Percentiles rank a stretch among this genome's conserved stretches.
These are phyloP conservation scores for Kryptolebias ocellatus DNA, from an alignment of 2,797 vertebrate species.

Conservation along the genomic window DNA sequence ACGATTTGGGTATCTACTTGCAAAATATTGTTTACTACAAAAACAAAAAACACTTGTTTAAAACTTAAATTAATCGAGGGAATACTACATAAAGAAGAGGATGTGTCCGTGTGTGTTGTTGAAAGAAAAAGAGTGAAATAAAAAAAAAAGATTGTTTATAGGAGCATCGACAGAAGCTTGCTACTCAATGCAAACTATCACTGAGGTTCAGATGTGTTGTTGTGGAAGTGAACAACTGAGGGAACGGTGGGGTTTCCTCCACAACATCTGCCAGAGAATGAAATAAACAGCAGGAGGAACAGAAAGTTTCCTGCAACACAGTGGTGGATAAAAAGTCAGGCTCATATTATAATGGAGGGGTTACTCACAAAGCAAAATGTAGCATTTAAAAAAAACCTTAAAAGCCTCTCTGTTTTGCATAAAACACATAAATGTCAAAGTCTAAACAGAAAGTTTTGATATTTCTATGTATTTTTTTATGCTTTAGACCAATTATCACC, in stretches of 20 bases:
- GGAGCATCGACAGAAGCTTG: background rate
- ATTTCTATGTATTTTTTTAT: no score
- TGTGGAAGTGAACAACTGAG: slow-evolving; percentile 23
- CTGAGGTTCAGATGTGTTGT: slow-evolving; percentile 10
- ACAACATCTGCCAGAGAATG: slow-evolving; percentile 41
- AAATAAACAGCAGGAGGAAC: slow-evolving; percentile 46
- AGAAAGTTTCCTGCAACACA: slow-evolving; percentile 21
- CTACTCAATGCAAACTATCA: background rate
- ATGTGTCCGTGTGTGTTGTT: no score
- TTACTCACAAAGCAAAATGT: background rate
- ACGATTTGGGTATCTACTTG: no score
- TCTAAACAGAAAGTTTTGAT: no score
- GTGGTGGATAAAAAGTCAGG: background rate
- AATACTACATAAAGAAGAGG: no score
- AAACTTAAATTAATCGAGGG: no score
- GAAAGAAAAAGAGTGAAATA: slow-evolving; percentile 2
- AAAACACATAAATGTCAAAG: no score
- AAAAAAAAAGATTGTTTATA: slow-evolving; percentile 21
- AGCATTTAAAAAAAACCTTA: background rate
- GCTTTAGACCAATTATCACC: no score
- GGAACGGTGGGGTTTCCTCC: slow-evolving; percentile 29
- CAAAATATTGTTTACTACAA: no score
- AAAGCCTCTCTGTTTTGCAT: background rate
- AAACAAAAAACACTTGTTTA: no score
- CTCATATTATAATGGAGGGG: background rate